Percentiles rank a stretch among this genome's conserved stretches.
phyloP scores from a whole-genome alignment of 2,797 vertebrate species.

The Steatocranus sp. region DNA sequence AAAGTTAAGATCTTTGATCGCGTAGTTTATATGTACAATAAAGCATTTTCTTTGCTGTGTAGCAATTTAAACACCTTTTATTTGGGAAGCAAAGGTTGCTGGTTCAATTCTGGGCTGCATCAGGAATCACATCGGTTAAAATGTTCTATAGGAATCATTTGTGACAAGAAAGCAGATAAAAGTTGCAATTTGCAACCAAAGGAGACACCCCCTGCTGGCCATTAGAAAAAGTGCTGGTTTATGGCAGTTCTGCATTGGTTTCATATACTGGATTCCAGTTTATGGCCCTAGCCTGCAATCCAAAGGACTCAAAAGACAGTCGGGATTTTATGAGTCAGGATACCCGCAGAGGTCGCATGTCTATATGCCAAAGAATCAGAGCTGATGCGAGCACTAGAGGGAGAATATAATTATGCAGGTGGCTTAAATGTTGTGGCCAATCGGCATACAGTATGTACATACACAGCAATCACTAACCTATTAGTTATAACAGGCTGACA shows the following conservation, averaged over 20 bases:
- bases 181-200: background rate
- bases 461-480: background rate
- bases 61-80: background rate
- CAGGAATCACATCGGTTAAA: background rate
- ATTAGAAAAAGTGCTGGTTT: background rate
- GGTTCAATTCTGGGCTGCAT: background rate
- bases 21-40: background rate
- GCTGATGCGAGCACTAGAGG: background rate
- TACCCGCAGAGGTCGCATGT: background rate
- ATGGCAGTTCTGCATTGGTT: background rate
- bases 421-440: background rate
- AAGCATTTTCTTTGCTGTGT: rapidly evolving
- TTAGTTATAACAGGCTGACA: background rate
- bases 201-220: rapidly evolving
- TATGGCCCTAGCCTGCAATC: background rate
- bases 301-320: background rate
- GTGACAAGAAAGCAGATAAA: background rate
- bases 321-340: background rate
- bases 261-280: background rate
- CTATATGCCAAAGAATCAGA: background rate
- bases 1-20: background rate
- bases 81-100: background rate
- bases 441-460: background rate
- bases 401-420: background rate
- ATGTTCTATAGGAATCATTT: background rate